phyloP scores from a whole-genome alignment of 2,888 invertebrate species.

The Ormia ochracea region DNA sequence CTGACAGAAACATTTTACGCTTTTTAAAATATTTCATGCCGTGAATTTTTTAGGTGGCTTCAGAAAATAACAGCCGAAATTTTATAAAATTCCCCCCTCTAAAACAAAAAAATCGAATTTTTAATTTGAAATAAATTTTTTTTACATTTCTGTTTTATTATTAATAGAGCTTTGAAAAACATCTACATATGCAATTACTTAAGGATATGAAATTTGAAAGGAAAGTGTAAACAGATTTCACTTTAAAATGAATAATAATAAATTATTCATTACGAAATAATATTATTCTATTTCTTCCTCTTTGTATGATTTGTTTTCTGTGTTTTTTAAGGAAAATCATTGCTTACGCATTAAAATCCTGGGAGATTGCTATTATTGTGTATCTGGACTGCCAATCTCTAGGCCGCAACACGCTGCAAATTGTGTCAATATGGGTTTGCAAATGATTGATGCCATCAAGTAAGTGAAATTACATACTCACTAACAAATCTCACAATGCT shows the following conservation, averaged over 20 bases:
- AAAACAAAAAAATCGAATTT: too few species aligned
- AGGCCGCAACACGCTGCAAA: conserved; percentile 95
- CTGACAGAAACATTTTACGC: too few species aligned
- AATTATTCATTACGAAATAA: background rate
- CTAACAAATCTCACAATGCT: background rate
- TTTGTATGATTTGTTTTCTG: conserved; percentile 67
- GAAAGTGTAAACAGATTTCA: too few species aligned
- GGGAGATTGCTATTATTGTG: conserved; percentile 97
- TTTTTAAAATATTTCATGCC: too few species aligned
- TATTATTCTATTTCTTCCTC: background rate
- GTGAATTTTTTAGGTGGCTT: too few species aligned
- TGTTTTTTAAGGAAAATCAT: conserved; percentile 91
- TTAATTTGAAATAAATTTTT: too few species aligned
- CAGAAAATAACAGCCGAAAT: too few species aligned
- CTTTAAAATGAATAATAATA: background rate
- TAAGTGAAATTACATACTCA: conserved; percentile 73
- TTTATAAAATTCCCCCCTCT: too few species aligned
- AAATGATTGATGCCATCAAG: conserved; percentile 97
- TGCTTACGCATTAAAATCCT: conserved; percentile 97
- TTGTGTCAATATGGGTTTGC: conserved; percentile 96
- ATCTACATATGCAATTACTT: too few species aligned
- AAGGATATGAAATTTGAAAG: too few species aligned
- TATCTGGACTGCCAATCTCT: conserved; percentile 93
- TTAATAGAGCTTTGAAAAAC: too few species aligned
- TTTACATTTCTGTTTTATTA: too few species aligned